Conservation (phyloP, 53 echinoderm and acorn worm species). For the Astropecten irregularis region DNA sequence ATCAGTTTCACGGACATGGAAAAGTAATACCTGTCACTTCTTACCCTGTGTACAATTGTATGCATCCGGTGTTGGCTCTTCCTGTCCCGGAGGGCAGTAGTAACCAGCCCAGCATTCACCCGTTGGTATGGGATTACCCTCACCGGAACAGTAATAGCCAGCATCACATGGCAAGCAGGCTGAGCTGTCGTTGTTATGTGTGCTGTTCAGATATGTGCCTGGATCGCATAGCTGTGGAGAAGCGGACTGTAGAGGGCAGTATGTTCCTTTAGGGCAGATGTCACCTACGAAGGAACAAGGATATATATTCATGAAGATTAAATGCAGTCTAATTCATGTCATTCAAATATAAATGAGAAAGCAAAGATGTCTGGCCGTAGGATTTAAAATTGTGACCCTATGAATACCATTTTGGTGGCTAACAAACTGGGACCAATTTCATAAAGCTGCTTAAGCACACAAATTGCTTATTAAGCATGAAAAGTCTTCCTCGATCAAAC, state of each 20-base stretch:
- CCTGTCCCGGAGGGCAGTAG: constrained; percentile 92
- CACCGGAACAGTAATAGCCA: constrained; percentile 91
- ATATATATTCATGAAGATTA: too few relatives aligned
- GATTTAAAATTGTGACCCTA: too few relatives aligned
- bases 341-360: too few relatives aligned
- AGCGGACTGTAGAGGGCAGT: constrained; percentile 80
- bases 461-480: too few relatives aligned
- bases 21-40: too few relatives aligned
- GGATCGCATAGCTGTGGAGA: constrained; percentile 84
- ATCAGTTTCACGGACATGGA: too few relatives aligned
- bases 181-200: constrained; percentile 69
- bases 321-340: too few relatives aligned
- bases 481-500: too few relatives aligned
- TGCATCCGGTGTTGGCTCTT: constrained; percentile 84
- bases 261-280: constrained; percentile 81
- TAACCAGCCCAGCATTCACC: constrained; percentile 77
- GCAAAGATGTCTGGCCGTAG: too few relatives aligned
- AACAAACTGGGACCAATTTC: too few relatives aligned
- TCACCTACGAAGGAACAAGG: constrained; percentile 53
- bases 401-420: too few relatives aligned
- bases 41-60: constrained; percentile 94
- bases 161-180: constrained; percentile 81
- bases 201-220: constrained; percentile 90
- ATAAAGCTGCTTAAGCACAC: too few relatives aligned
- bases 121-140: constrained; percentile 84